A percentile compares a stretch with the other conserved stretches of the same genome.
phyloP scores from a whole-genome alignment of 2,113 vertebrate genomes.

The Albula goreensis region DNA sequence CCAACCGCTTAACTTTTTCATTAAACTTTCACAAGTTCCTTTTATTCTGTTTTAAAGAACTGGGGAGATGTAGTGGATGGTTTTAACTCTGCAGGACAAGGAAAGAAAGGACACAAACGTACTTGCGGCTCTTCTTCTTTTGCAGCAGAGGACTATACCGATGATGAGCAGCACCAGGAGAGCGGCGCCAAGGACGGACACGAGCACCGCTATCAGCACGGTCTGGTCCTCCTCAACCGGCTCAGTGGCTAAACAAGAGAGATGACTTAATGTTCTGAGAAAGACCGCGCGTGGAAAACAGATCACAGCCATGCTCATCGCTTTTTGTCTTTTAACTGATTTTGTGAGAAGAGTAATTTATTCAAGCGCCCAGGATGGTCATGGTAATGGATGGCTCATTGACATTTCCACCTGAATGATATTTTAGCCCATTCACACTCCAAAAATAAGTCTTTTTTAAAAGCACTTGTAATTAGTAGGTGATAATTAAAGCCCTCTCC shows the following conservation, averaged over 20 bases:
- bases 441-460: background rate
- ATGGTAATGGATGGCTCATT: background rate
- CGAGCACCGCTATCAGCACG: constrained; percentile 63
- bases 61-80: background rate
- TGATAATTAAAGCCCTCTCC: too few relatives aligned
- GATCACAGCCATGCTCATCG: background rate
- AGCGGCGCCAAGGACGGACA: constrained; percentile 57
- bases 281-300: background rate
- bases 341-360: background rate
- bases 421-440: too few relatives aligned
- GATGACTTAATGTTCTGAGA: background rate
- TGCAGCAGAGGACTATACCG: constrained; percentile 61
- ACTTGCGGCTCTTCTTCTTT: constrained; percentile 58
- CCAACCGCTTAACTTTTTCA: background rate
- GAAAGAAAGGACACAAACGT: constrained; percentile 23
- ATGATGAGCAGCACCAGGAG: constrained; percentile 64
- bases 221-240: constrained; percentile 59
- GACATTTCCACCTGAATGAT: background rate
- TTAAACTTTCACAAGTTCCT: background rate
- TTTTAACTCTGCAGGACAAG: background rate
- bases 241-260: background rate
- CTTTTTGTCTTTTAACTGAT: background rate
- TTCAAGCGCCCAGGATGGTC: background rate
- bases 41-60: background rate
- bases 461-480: too few relatives aligned